phyloP scores from a whole-genome alignment of 92 coral and sea anemone genomes.

The Nematostella vectensis region DNA sequence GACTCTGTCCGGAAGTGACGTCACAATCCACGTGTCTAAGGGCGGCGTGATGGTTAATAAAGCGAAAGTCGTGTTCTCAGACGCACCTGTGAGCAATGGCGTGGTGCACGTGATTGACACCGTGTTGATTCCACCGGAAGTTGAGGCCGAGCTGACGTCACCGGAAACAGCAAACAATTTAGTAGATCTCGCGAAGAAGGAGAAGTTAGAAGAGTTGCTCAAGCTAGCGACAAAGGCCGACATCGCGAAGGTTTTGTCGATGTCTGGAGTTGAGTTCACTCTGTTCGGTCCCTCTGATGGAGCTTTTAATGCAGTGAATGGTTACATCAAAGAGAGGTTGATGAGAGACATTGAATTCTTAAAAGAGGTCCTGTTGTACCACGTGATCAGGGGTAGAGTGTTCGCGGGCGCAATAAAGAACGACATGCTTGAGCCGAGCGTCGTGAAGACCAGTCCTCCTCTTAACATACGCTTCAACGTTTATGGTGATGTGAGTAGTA shows the following conservation, averaged over 20 bases:
- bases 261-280: conserved; percentile 1
- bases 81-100: conserved; percentile 20
- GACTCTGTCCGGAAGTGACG: conserved; percentile 19
- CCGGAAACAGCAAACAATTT: too few species aligned
- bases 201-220: conserved; percentile 9
- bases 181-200: conserved; percentile 14
- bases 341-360: conserved; percentile 3
- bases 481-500: conserved; percentile 10
- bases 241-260: conserved; percentile 7
- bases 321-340: background rate
- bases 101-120: conserved; percentile 35
- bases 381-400: conserved; percentile 13
- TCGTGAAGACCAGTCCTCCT: background rate
- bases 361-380: conserved; percentile 10
- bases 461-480: conserved; percentile 25
- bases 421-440: conserved; percentile 14
- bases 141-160: conserved; percentile 1
- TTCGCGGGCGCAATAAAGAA: conserved; percentile 15
- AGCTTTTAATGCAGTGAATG: conserved; percentile 13
- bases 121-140: conserved; percentile 19
- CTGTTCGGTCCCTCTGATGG: conserved; percentile 25
- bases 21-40: conserved; percentile 1
- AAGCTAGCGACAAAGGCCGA: conserved; percentile 4
- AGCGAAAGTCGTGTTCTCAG: conserved; percentile 8
- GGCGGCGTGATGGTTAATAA: conserved; percentile 7